Percentiles rank a stretch among this genome's conserved stretches.
phyloP scores from a whole-genome alignment of 2,888 invertebrate genomes.

The Aleiodes leptofemur region DNA sequence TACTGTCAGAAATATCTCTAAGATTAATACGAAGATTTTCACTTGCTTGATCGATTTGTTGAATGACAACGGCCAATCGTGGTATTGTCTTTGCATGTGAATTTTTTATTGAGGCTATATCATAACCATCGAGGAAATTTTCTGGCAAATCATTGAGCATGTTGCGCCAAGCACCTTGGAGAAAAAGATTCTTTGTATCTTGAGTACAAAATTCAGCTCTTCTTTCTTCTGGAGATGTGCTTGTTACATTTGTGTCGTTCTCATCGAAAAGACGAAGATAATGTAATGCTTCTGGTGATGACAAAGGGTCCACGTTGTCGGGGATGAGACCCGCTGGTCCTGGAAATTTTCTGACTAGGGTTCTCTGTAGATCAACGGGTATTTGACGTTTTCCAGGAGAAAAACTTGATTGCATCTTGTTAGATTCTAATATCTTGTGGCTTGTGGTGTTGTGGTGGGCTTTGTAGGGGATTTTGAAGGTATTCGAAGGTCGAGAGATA shows the following conservation, averaged over 20 bases:
- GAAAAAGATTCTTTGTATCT: conserved; percentile 67
- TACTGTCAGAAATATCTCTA: conserved; percentile 72
- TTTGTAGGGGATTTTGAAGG: conserved; percentile 35
- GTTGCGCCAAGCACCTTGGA: conserved; percentile 68
- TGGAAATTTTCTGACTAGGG: conserved; percentile 74
- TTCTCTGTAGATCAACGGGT: conserved; percentile 41
- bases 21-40: conserved; percentile 71
- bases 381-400: conserved; percentile 16
- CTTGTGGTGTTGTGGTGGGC: no score
- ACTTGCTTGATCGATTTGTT: conserved; percentile 68
- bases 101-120: conserved; percentile 67
- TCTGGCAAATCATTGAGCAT: conserved; percentile 68
- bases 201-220: conserved; percentile 62
- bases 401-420: no score
- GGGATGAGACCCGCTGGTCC: conserved; percentile 76
- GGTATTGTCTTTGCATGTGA: conserved; percentile 64
- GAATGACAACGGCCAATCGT: conserved; percentile 69
- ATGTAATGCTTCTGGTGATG: conserved; percentile 32
- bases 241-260: conserved; percentile 44
- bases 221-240: conserved; percentile 9
- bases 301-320: conserved; percentile 57
- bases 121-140: conserved; percentile 62
- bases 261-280: conserved; percentile 20
- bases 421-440: no score
- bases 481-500: background rate